Conservation (phyloP, 2,888 invertebrate species). For the Drosophila merina region DNA sequence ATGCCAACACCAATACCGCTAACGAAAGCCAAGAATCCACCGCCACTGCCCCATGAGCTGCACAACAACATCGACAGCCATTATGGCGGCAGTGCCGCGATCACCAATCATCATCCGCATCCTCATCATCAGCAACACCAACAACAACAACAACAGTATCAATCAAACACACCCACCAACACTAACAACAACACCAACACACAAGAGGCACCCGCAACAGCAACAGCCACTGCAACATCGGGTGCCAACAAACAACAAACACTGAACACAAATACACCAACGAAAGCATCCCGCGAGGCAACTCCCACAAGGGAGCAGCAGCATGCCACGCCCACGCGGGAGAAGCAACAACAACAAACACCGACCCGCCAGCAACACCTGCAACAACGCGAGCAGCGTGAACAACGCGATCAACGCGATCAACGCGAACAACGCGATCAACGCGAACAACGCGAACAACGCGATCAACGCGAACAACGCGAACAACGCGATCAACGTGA, state of each 20-base stretch:
- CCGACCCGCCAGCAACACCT: conserved; percentile 48
- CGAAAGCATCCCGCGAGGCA: conserved; percentile 67
- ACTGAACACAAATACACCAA: conserved; percentile 63
- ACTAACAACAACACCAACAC: conserved; percentile 46
- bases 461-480: conserved; percentile 48
- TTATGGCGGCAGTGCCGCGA: conserved; percentile 41
- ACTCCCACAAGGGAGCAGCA: conserved; percentile 68
- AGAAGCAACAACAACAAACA: conserved; percentile 54
- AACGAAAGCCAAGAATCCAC: conserved; percentile 85
- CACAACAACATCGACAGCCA: conserved; percentile 55
- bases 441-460: conserved; percentile 43
- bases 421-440: conserved; percentile 44
- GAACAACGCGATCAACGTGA: conserved; percentile 45
- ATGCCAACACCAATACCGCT: conserved; percentile 83
- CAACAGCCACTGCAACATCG: conserved; percentile 32
- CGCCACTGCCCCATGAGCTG: conserved; percentile 78
- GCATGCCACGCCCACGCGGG: conserved; percentile 43
- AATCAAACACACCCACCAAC: conserved; percentile 46
- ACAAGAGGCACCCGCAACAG: conserved; percentile 25
- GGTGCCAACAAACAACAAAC: conserved; percentile 48
- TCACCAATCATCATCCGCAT: conserved; percentile 48
- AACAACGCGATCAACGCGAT: conserved; percentile 53
- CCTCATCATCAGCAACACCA: conserved; percentile 33
- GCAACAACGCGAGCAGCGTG: conserved; percentile 44
- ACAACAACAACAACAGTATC: conserved; percentile 49